Conservation (phyloP, 1,140 invertebrate species). For the Stenopsyche tienmushanensis region DNA sequence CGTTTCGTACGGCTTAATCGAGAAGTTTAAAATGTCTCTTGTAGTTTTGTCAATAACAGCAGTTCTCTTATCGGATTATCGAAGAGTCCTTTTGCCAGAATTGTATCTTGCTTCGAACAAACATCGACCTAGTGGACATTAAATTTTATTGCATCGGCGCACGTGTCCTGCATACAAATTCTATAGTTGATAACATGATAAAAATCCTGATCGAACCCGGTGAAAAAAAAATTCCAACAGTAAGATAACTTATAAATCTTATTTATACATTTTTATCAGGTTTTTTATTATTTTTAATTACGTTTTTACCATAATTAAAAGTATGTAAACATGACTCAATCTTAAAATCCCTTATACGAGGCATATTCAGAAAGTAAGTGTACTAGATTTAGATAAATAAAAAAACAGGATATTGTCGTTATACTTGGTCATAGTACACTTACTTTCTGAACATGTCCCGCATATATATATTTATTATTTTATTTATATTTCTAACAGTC, state of each 20-base stretch:
- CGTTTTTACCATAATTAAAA: not conserved
- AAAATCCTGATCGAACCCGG: not conserved
- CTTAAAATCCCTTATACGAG: no score
- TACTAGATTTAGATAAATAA: no score
- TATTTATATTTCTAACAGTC: no score
- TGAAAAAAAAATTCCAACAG: conserved; percentile 6
- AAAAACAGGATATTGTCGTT: no score
- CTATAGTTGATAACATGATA: not conserved
- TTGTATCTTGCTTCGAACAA: not conserved
- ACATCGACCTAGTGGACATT: not conserved
- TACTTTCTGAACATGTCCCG: no score
- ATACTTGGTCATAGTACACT: no score
- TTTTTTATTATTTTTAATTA: not conserved
- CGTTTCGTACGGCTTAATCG: no score
- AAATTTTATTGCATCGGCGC: conserved; percentile 22
- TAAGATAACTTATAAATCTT: no score
- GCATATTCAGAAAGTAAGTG: no score
- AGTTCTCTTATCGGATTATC: not conserved
- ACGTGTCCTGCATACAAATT: conserved; percentile 14
- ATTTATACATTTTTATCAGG: not conserved
- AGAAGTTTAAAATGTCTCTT: no score
- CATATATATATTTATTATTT: no score
- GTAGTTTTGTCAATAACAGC: not conserved
- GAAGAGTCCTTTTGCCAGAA: no score
- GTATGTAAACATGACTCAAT: not conserved